These are phyloP conservation scores for Cotesia glomerata DNA, from an alignment of 1,140 invertebrate genomes.

Conservation along the genomic window DNA sequence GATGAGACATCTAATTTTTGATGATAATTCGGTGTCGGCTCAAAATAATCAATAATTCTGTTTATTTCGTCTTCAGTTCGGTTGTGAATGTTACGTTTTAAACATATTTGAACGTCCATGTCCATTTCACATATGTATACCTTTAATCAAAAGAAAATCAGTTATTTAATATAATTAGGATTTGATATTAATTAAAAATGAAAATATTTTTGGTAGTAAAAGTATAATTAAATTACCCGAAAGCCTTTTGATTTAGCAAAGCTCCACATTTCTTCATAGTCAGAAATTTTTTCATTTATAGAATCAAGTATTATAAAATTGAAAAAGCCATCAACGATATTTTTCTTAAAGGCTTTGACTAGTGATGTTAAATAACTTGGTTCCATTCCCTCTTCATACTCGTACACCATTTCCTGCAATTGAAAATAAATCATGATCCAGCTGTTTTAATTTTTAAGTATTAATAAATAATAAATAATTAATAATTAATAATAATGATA, in stretches of 20 bases:
- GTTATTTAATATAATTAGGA: conserved; percentile 9
- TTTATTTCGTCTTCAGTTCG: conserved; percentile 81
- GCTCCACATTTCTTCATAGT: conserved; percentile 88
- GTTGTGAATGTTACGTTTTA: conserved; percentile 84
- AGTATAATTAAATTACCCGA: conserved; percentile 69
- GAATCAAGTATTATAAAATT: conserved; percentile 92
- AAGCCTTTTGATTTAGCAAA: conserved; percentile 88
- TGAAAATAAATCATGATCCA: conserved; percentile 14
- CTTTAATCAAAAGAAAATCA: conserved; percentile 57
- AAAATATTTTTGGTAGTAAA: neutral
- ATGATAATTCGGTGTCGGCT: conserved; percentile 74
- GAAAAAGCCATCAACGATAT: conserved; percentile 89
- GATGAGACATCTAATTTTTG: conserved; percentile 78
- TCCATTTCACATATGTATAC: conserved; percentile 89
- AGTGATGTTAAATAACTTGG: conserved; percentile 81
- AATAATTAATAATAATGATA: neutral
- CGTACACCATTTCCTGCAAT: conserved; percentile 84
- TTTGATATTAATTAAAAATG: conserved; percentile 1
- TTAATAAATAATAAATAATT: too few species aligned
- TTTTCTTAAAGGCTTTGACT: conserved; percentile 91
- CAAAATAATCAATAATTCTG: conserved; percentile 78
- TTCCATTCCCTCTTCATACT: conserved; percentile 88
- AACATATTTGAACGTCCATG: conserved; percentile 77
- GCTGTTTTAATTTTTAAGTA: too few species aligned
- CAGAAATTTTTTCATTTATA: conserved; percentile 79